phyloP scores from a whole-genome alignment of 2,888 invertebrate species.

The Epiblema foenella region DNA sequence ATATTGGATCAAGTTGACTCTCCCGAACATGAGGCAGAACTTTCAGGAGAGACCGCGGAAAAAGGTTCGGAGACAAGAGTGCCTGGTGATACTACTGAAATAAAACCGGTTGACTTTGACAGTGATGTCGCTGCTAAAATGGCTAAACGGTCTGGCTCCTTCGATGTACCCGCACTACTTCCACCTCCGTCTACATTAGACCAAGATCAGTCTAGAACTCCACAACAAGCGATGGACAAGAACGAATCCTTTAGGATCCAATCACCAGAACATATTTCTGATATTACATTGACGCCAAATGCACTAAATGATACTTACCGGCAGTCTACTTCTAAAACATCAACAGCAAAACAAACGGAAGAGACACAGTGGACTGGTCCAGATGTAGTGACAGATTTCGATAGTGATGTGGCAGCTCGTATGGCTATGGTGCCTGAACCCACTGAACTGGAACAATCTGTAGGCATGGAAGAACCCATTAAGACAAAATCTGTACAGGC shows the following conservation, averaged over 20 bases:
- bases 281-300: background rate
- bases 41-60: background rate
- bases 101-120: slow-evolving; percentile 2
- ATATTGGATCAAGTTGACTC: background rate
- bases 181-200: background rate
- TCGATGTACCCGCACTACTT: background rate
- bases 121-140: background rate
- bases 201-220: background rate
- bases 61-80: background rate
- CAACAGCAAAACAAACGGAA: too few relatives aligned
- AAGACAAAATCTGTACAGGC: too few relatives aligned
- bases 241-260: background rate
- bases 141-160: background rate
- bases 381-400: slow-evolving; percentile 2
- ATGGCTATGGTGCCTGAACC: background rate
- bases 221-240: background rate
- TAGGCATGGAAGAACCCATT: background rate
- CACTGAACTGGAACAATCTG: background rate
- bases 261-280: background rate
- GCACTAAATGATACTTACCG: background rate
- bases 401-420: background rate
- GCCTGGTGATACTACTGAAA: background rate
- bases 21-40: background rate
- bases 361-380: background rate
- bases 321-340: background rate